phyloP scores from a whole-genome alignment of 1,140 invertebrate genomes.

The Drosophila melanogaster region DNA sequence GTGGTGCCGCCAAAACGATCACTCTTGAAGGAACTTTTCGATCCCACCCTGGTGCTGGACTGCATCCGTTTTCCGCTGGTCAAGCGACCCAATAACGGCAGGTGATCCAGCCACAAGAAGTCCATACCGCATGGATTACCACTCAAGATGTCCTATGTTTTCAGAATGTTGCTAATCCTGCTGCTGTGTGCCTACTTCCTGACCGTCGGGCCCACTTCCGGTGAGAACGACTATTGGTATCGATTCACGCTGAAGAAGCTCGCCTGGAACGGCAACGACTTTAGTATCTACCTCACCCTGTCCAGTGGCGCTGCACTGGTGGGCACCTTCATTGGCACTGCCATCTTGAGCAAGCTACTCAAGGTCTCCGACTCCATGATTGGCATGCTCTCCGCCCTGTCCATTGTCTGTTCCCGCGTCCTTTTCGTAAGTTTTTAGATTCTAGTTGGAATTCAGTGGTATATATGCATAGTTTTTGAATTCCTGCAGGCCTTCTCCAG shows the following conservation, averaged over 20 bases:
- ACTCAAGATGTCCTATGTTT: no score
- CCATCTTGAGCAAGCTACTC: conserved; percentile 76
- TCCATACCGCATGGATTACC: no score
- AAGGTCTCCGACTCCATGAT: conserved; percentile 78
- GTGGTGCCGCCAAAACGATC: conserved; percentile 41
- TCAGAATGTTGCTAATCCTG: conserved; percentile 61
- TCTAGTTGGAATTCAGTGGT: no score
- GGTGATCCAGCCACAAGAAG: no score
- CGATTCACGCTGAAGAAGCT: conserved; percentile 75
- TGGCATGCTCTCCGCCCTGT: conserved; percentile 71
- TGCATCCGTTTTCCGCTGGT: conserved; percentile 70
- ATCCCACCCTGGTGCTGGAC: conserved; percentile 76
- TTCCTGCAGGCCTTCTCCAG: conserved; percentile 65
- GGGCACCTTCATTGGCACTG: conserved; percentile 81
- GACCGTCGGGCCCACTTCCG: conserved; percentile 68
- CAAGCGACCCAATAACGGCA: conserved; percentile 73
- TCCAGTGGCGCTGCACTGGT: conserved; percentile 57
- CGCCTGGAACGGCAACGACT: conserved; percentile 82
- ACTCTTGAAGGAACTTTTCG: conserved; percentile 71
- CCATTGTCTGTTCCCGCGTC: conserved; percentile 67
- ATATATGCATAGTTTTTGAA: background rate
- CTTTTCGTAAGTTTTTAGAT: conserved; percentile 63
- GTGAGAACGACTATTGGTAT: conserved; percentile 80
- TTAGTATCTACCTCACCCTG: conserved; percentile 71
- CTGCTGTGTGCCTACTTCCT: conserved; percentile 75